phyloP scores from a whole-genome alignment of 1,140 invertebrate genomes.

The Nebria ingens region DNA sequence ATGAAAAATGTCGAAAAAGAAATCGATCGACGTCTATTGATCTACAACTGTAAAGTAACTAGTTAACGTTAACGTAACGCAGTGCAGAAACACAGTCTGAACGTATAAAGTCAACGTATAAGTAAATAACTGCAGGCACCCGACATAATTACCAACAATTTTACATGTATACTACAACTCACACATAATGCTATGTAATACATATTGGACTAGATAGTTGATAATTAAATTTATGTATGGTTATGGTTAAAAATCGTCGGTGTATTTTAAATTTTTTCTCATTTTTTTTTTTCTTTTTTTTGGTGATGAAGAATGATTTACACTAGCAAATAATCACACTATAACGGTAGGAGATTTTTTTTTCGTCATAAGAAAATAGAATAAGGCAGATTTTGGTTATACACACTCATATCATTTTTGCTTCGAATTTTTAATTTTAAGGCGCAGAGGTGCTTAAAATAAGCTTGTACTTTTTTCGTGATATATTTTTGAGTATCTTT shows the following conservation, averaged over 20 bases:
- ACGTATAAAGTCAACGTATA: constrained; percentile 22
- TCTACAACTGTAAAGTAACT: constrained; percentile 27
- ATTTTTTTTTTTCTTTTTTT: no score
- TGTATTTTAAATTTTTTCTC: constrained; percentile 26
- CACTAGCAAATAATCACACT: constrained; percentile 36
- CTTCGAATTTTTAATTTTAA: constrained; percentile 46
- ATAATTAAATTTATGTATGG: constrained; percentile 34
- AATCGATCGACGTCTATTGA: constrained; percentile 20
- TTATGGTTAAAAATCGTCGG: constrained; percentile 35
- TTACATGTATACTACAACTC: constrained; percentile 43
- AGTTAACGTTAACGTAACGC: constrained; percentile 27
- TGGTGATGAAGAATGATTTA: constrained; percentile 35
- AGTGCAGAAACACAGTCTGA: constrained; percentile 24
- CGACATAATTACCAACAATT: constrained; percentile 37
- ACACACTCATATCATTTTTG: constrained; percentile 45
- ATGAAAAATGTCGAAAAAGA: background rate
- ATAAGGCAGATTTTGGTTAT: constrained; percentile 58
- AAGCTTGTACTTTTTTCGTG: constrained; percentile 62
- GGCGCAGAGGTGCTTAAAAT: constrained; percentile 61
- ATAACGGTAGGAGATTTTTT: constrained; percentile 37
- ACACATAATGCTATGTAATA: constrained; percentile 40
- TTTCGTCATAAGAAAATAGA: constrained; percentile 48
- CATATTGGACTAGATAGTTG: constrained; percentile 38
- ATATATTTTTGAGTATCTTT: constrained; percentile 36
- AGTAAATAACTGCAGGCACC: constrained; percentile 33